These are phyloP conservation scores for Formica selysi DNA, from an alignment of 1,140 invertebrate species.

Conservation along the genomic window DNA sequence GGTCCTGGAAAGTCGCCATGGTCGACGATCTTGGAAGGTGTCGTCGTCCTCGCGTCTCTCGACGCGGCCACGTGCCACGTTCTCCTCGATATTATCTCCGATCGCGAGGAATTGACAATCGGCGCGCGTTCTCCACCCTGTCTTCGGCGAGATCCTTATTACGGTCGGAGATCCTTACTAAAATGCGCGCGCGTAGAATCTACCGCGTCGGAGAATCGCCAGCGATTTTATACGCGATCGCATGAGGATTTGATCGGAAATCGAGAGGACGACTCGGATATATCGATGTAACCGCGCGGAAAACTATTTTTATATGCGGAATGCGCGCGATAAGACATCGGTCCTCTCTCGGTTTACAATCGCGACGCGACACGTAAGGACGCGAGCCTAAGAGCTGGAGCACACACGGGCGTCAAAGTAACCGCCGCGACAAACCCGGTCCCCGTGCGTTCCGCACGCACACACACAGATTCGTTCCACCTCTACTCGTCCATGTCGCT, in stretches of 20 bases:
- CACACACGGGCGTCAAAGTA: slow-evolving; percentile 3
- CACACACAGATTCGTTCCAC: not conserved
- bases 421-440: not conserved
- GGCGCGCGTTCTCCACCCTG: not conserved
- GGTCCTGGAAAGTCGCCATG: slow-evolving; percentile 29
- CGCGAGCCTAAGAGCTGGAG: not conserved
- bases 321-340: not conserved
- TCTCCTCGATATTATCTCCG: not conserved
- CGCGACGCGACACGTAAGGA: slow-evolving; percentile 8
- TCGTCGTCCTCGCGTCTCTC: not conserved
- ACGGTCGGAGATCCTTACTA: no score
- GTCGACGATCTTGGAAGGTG: not conserved
- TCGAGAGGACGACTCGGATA: not conserved
- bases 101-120: not conserved
- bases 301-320: not conserved
- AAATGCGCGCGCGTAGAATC: not conserved
- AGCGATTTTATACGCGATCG: not conserved
- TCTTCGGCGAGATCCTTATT: not conserved
- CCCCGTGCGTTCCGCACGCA: not conserved
- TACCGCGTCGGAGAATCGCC: not conserved
- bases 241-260: not conserved
- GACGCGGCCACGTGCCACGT: not conserved
- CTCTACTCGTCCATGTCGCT: not conserved
- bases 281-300: not conserved
- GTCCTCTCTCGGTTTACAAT: no score